Evolutionary conservation across 2,113 vertebrate species (phyloP), one percentile per base, ranked within the genome.

Genomic region (Clarias batrachus): DNA sequence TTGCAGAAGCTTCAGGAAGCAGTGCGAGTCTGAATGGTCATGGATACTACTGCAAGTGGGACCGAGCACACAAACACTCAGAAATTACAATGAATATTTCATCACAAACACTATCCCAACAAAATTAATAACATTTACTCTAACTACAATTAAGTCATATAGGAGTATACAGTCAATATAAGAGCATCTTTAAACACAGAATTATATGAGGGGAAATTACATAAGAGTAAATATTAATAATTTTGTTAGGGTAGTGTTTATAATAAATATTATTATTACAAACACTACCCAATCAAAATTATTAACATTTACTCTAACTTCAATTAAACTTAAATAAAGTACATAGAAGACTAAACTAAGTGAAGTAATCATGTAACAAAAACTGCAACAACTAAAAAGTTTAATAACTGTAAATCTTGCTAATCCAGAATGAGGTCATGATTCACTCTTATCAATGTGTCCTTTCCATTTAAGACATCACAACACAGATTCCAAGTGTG

Each of bases 1-100:
- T 90, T 99, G 96, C 9, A 99, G 96, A 81, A 99, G 93, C 95
- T 99, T 99, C 96, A 99, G 94, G 93, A 99, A 99, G 93, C 98
- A 99, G 92, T 99, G 97, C 56, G 98, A 98, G 91, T 99, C 92
- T 77, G 97, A 95, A 93, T 99, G 98, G 92, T 99, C 98, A 80
- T 99, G 98, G 94, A 99, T 99, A 89, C 97, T 98, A 92, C 98
- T 99, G 93, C 92, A 96, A 90, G 89, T 89, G n/a, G 78, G 82
- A 19, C 88, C 87, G 93, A 81, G 85, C 81, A 33, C 86, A 94
- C 54, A 86, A 41, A 78, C 37, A 60, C 30, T 89, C 83, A 90
- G 68, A 60, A 66, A 48, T 1, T 30, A 9, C 12, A 77, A 60
- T 13, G 41, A 13, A 3, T 54, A 6, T 5, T 25, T 52, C n/a